Evolutionary conservation across 2,113 vertebrate species (phyloP).

Genomic region (Neotoma lepida): DNA sequence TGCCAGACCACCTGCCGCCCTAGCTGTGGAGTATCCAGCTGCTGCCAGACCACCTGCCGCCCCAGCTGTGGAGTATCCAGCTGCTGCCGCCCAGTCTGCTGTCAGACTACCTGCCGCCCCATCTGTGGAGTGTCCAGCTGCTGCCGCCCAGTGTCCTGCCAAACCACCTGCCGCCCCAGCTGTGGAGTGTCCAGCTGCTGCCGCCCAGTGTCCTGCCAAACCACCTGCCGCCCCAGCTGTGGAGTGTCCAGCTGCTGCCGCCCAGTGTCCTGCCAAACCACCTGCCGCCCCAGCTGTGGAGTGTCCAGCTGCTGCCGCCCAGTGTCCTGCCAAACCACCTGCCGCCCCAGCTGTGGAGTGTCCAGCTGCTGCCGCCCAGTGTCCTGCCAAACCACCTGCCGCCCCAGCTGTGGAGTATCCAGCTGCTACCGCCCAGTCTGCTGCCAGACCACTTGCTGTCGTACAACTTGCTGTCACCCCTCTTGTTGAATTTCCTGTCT

Average conservation of each 20-base stretch:
- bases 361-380: background rate
- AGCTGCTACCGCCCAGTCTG: background rate
- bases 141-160: background rate
- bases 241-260: background rate
- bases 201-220: conserved; percentile 12
- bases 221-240: conserved; percentile 23
- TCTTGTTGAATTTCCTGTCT: background rate
- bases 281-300: background rate
- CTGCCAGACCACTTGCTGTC: background rate
- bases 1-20: background rate
- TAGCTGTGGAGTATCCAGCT: background rate
- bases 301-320: background rate
- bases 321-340: background rate
- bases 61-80: background rate
- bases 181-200: background rate
- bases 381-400: conserved; percentile 33
- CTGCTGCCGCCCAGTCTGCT: background rate
- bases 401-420: background rate
- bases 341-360: background rate
- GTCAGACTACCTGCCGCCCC: background rate
- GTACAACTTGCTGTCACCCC: background rate
- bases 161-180: conserved; percentile 45
- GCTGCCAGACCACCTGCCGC: conserved; percentile 33
- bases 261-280: background rate
- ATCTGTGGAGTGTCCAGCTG: background rate